Conservation (phyloP, 1,140 invertebrate genomes). For the Drosophila lowei region DNA sequence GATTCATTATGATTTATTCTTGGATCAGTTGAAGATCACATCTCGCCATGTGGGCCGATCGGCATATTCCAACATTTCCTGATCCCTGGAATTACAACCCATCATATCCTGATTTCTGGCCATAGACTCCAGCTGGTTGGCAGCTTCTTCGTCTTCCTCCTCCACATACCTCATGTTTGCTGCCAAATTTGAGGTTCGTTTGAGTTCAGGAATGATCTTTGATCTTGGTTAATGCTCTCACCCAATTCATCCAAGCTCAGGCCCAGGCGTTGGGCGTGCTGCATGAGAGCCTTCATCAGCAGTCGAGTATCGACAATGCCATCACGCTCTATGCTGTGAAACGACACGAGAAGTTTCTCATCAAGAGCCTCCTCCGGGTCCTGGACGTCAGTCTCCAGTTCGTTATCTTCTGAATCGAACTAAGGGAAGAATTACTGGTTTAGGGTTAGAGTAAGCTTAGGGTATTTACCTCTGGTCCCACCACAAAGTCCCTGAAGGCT, state of each 20-base stretch:
- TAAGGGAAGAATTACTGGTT: background rate
- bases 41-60: conserved; percentile 54
- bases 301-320: conserved; percentile 42
- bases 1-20: conserved; percentile 10
- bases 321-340: conserved; percentile 32
- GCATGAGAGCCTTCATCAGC: conserved; percentile 42
- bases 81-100: background rate
- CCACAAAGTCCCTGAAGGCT: conserved; percentile 67
- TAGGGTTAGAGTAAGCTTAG: background rate
- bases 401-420: background rate
- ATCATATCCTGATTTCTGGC: too few species aligned
- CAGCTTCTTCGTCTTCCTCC: conserved; percentile 1
- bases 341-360: conserved; percentile 13
- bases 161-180: conserved; percentile 15
- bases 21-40: conserved; percentile 44
- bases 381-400: conserved; percentile 1
- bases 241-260: conserved; percentile 52
- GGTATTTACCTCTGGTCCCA: conserved; percentile 38
- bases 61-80: conserved; percentile 2
- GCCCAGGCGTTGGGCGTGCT: conserved; percentile 59
- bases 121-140: background rate
- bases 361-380: background rate
- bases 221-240: background rate
- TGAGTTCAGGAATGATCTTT: background rate
- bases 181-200: background rate